These are phyloP conservation scores for Campylorhamphus procurvoides DNA, from an alignment of 2,113 vertebrate species.

Conservation along the genomic window DNA sequence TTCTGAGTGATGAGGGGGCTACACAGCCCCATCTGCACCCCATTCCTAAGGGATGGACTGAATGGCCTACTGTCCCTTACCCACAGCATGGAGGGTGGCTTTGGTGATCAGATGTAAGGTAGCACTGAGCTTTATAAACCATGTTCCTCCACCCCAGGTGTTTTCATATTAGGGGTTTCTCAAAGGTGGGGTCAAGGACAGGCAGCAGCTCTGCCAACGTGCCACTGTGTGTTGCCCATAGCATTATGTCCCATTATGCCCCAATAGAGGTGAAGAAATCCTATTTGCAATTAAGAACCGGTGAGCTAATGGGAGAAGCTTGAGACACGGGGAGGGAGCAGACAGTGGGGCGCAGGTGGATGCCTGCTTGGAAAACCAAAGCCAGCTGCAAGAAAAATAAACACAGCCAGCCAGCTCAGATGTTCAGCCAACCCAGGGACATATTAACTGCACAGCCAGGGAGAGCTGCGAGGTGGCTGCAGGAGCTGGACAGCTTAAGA, in stretches of 20 bases:
- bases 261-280: background rate
- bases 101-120: background rate
- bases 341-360: background rate
- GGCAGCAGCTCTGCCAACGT: background rate
- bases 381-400: background rate
- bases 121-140: background rate
- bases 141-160: accelerated
- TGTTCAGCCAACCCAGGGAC: background rate
- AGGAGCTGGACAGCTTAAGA: background rate
- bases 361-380: background rate
- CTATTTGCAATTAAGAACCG: background rate
- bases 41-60: background rate
- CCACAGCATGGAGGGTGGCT: background rate
- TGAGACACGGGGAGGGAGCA: background rate
- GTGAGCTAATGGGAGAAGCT: background rate
- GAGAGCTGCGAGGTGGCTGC: background rate
- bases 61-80: accelerated
- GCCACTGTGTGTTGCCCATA: background rate
- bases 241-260: accelerated
- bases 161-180: background rate
- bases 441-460: background rate
- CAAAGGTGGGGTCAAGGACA: accelerated
- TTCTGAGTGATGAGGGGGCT: background rate
- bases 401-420: background rate
- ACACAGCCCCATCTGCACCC: background rate